Conservation (phyloP, 2,113 vertebrate species). For the Meles meles region DNA sequence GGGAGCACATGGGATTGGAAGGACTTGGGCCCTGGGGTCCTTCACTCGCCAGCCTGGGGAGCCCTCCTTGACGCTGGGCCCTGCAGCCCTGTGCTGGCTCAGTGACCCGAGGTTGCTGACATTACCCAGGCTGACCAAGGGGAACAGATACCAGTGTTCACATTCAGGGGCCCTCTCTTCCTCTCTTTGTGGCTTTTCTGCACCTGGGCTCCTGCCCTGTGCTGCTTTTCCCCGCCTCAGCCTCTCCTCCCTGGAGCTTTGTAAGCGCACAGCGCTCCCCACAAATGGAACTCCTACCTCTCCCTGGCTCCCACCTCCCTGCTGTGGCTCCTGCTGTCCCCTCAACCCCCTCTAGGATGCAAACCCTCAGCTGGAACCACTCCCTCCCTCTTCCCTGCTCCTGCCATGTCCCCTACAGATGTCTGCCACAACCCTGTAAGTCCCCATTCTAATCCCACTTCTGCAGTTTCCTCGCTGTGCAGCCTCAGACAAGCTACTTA, state of each 20-base stretch:
- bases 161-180: neutral
- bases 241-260: neutral
- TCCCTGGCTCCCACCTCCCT: neutral
- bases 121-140: neutral
- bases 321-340: neutral
- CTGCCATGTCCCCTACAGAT: neutral
- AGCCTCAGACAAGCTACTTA: neutral
- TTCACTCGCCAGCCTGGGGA: fast-evolving
- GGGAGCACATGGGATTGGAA: neutral
- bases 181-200: neutral
- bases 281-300: neutral
- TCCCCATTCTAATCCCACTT: too few species aligned
- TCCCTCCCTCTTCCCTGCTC: neutral
- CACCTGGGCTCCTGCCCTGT: fast-evolving
- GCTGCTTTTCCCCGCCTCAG: neutral
- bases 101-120: neutral
- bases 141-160: neutral
- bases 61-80: neutral
- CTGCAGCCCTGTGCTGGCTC: neutral
- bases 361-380: too few species aligned
- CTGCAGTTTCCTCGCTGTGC: neutral
- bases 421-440: neutral
- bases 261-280: fast-evolving
- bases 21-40: neutral
- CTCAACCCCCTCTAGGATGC: neutral